Percentiles rank a stretch among this genome's conserved stretches.
Conservation (phyloP, 2,888 invertebrate species). For the Hoplodrina ambigua region DNA sequence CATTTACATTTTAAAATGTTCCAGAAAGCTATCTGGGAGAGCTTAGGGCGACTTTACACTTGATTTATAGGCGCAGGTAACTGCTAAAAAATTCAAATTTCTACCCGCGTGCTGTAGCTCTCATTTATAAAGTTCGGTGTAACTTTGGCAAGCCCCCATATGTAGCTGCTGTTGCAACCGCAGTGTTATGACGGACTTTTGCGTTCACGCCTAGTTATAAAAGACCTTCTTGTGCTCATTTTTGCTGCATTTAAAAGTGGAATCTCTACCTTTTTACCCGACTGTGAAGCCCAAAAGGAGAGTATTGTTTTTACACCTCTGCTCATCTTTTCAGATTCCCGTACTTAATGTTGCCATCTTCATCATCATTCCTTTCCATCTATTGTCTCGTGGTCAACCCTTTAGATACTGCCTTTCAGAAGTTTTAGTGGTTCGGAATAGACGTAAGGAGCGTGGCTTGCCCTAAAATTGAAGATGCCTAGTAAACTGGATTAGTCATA, state of each 20-base stretch:
- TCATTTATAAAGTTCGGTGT: conserved; percentile 70
- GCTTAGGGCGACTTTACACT: conserved; percentile 86
- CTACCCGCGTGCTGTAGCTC: conserved; percentile 70
- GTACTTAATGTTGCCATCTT: no score
- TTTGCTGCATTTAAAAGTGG: no score
- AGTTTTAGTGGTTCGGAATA: no score
- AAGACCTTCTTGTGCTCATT: no score
- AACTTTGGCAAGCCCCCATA: conserved; percentile 78
- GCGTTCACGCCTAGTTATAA: no score
- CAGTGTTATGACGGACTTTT: not conserved
- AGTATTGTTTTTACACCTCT: not conserved
- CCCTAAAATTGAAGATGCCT: no score
- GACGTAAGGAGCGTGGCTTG: no score
- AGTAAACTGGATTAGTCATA: no score
- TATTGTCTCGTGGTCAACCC: not conserved
- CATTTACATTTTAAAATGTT: conserved; percentile 89
- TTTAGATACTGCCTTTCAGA: no score
- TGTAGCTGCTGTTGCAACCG: conserved; percentile 62
- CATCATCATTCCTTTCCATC: not conserved
- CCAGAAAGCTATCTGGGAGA: conserved; percentile 81
- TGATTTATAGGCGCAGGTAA: conserved; percentile 90
- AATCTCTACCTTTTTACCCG: no score
- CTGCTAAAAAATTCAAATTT: conserved; percentile 89
- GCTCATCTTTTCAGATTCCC: not conserved
- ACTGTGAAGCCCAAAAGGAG: no score